Evolutionary conservation across 2,888 invertebrate species (phyloP), one percentile per base, ranked within the genome.

Genomic region (Blastobasis adustella): DNA sequence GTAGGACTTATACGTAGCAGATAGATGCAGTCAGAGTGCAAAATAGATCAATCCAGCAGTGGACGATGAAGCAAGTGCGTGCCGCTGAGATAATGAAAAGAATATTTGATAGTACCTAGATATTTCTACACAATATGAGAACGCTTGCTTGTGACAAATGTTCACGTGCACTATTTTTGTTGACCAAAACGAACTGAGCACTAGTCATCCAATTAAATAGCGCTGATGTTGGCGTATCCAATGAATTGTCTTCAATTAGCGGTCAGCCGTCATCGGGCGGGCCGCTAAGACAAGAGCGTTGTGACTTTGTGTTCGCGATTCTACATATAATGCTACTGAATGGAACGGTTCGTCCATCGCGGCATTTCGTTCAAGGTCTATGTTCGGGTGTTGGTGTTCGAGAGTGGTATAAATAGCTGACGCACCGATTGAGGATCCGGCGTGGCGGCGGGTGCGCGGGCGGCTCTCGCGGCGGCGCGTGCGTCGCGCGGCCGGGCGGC

Each of bases 401-500:
- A 62, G 63, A 66, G 61, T 69, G 68, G 62, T 73, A 74, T 70
- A 73, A 75, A 76, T 73, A 75, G 69, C 72, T 75, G 76, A 82
- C 82, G 79, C 82, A 82, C 76, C 52, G 47, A 79, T 69, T 73
- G 62, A 60, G 63, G 70, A 79, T 79, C 71, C 79, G 73, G 66
- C 68, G 73, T 65, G 58, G 54, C 59, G 61, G 60, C 61, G 57
- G 61, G 57, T 50, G 50, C 50, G 58, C 61, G 66, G 61, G 54
- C 57, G 59, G 76, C 67, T 73, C 70, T 71, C 67, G 65, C 65
- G 64, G 66, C 65, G 64, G 76, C 79, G 78, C 79, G 71, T 69
- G 74, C 74, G 69, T 76, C 76, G 78, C 82, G 80, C 82, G 73
- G 71, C 72, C 76, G 72, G 66, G 74, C 80, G 78, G 70, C 73